These are phyloP conservation scores for Ennomos fuscantarius DNA, from an alignment of 2,888 invertebrate genomes.

Conservation along the genomic window DNA sequence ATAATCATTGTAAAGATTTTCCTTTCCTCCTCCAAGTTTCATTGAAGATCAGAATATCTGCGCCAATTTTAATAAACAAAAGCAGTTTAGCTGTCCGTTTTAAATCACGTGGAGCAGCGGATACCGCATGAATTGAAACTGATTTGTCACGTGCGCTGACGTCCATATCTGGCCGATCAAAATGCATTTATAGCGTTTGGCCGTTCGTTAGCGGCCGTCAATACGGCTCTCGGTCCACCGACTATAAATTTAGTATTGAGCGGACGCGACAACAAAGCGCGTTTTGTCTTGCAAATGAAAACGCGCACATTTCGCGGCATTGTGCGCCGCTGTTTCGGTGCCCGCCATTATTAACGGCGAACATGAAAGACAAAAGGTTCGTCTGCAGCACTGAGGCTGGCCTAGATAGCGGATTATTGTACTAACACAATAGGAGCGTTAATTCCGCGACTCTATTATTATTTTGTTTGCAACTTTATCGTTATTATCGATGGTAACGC, in stretches of 20 bases:
- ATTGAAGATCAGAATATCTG: no score
- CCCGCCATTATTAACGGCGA: conserved; percentile 85
- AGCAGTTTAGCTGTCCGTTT: no score
- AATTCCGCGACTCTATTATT: conserved; percentile 83
- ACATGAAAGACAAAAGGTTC: conserved; percentile 86
- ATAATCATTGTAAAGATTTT: no score
- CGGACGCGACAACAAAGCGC: conserved; percentile 84
- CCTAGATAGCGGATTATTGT: conserved; percentile 86
- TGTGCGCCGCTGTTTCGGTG: conserved; percentile 85
- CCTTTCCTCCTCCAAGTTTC: no score
- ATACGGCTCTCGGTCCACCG: conserved; percentile 78
- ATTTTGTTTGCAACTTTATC: conserved; percentile 84
- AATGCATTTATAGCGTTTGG: conserved; percentile 78
- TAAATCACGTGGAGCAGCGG: no score
- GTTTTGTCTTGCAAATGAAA: conserved; percentile 86
- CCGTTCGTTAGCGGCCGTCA: conserved; percentile 80
- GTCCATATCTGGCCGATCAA: conserved; percentile 57
- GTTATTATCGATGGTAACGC: conserved; percentile 71
- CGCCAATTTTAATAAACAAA: neutral
- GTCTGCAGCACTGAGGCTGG: conserved; percentile 85
- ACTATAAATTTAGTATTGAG: conserved; percentile 85
- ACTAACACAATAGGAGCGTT: conserved; percentile 84
- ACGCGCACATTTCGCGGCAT: conserved; percentile 85
- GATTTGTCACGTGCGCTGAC: conserved; percentile 40
- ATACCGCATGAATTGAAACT: conserved; percentile 28